Base-by-base conservation (phyloP, 2,113 vertebrate genomes). In the Scatophagus argus region DNA sequence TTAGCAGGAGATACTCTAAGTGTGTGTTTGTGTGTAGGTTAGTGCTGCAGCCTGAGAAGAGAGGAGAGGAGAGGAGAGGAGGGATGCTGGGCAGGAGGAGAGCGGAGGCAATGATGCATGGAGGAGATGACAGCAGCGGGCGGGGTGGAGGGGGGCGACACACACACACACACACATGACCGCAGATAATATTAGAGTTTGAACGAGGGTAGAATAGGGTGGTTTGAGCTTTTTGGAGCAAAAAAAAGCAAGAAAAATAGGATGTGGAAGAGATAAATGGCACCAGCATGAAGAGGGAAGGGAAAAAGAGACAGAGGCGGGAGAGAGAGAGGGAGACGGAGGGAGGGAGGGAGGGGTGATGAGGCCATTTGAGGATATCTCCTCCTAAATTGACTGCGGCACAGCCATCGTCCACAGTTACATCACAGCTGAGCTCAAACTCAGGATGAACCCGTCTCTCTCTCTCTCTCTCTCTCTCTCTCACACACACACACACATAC, bases 341-440 rank as follows among this genome's bases (percentile, higher is more conserved):
- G 16, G 72, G 32, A 65, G 56, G 69, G 58, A 49, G 61, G 38
- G 29, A 13, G 8, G 70, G 62, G 81, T 78, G 79, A 2, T 19
- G 80, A 87, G 94, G 93, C 91, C 89, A 80, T 93, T 56, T 89
- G 85, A 94, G 93, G 93, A 94, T 86, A 93, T 56, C 29, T 72
- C 77, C 75, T 87, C 81, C 80, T 82, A 90, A 90, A 90, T 79
- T 84, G 88, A 93, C 88, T 91, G 87, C 84, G 78, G 89, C 87
- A 91, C 82, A 70, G 84, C 83, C 85, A 81, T 85, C 66, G 54
- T 87, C 82, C 68, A 78, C 59, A 23, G 85, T 91, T 91, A 90
- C 88, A 89, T 90, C 90, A 91, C 84, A 83, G 74, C 83, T 29
- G 61, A 79, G 81, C 79, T 85, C 83, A 86, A 82, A 87, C 85